Evolutionary conservation across 2,888 invertebrate species (phyloP), one percentile per base, ranked within the genome.

Genomic region (Leptodirus hochenwartii): DNA sequence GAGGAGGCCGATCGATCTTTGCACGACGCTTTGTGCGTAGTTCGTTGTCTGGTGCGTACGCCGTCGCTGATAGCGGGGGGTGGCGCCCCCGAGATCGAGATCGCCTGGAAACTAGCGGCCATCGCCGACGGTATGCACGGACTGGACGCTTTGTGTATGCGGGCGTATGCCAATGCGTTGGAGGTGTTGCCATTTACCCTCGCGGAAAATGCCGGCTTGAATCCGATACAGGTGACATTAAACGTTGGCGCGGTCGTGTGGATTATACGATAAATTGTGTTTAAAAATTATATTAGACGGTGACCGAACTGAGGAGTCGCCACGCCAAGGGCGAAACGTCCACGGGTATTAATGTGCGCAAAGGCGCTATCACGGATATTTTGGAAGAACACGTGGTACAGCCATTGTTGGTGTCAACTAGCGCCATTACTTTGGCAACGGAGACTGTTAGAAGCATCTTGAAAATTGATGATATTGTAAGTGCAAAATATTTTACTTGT

Each of bases 391-490:
- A 90, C 61, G 96, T 98, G 34, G 76, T 98, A 34, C 98, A 98
- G 58, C 98, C 98, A 25, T 66, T 98, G 43, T 69, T 96, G 49
- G 98, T 99, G 30, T 87, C 90, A 33, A 76, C 76, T 29, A 90
- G 88, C 42, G 90, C 93, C 27, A 74, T 98, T 41, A 85, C 77
- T 31, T 70, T 98, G 44, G 81, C 98, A 37, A 80, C 96, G 0
- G 98, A 98, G 64, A 95, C 95, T 29, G 87, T 96, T 37, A 74
- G 95, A 45, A 87, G 90, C 45, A 95, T 98, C 59, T 68, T 99
- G 50, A 98, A 99, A 65, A 98, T 98, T 47, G 98, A 98, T 59
- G 98, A 98, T 59, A 95, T 98, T 56, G 90, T 96, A 47, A 74
- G 78, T 64, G 15, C 2, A 10, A 17, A 31, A n/a, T n/a, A n/a